These are phyloP conservation scores for Bombus turneri DNA, from an alignment of 1,140 invertebrate species.

Conservation along the genomic window DNA sequence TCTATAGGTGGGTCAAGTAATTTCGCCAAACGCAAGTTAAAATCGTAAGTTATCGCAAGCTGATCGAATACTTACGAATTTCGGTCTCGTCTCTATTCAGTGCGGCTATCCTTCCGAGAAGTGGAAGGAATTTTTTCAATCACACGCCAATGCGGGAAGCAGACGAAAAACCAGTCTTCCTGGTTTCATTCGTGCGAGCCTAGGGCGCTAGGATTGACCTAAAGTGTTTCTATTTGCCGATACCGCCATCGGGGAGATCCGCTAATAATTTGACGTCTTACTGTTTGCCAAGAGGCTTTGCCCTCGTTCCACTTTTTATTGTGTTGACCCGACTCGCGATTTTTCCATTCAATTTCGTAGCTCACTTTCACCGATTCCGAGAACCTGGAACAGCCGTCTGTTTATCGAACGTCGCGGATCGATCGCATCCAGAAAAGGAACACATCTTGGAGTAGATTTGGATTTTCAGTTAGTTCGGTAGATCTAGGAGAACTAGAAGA, in stretches of 20 bases:
- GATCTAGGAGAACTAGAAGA: neutral
- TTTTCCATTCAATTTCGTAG: conserved; percentile 61
- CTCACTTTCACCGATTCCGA: conserved; percentile 53
- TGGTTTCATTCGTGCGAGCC: conserved; percentile 44
- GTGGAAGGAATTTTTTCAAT: neutral
- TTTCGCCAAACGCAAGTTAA: neutral
- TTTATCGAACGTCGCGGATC: neutral
- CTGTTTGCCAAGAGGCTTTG: conserved; percentile 70
- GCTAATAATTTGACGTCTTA: conserved; percentile 71
- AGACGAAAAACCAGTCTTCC: conserved; percentile 13
- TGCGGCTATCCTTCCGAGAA: neutral
- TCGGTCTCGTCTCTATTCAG: neutral
- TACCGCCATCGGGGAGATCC: conserved; percentile 56
- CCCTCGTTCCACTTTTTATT: conserved; percentile 68
- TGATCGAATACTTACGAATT: neutral
- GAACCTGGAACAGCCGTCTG: neutral
- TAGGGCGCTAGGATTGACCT: conserved; percentile 60
- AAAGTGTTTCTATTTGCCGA: conserved; percentile 74
- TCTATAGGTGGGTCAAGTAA: neutral
- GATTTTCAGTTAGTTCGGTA: neutral
- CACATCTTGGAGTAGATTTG: neutral
- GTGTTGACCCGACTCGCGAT: conserved; percentile 61
- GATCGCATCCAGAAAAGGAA: neutral
- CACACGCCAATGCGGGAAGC: conserved; percentile 46
- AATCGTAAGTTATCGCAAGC: neutral